These are phyloP conservation scores for Chelonia mydas DNA, from an alignment of 2,797 vertebrate species.

Conservation along the genomic window DNA sequence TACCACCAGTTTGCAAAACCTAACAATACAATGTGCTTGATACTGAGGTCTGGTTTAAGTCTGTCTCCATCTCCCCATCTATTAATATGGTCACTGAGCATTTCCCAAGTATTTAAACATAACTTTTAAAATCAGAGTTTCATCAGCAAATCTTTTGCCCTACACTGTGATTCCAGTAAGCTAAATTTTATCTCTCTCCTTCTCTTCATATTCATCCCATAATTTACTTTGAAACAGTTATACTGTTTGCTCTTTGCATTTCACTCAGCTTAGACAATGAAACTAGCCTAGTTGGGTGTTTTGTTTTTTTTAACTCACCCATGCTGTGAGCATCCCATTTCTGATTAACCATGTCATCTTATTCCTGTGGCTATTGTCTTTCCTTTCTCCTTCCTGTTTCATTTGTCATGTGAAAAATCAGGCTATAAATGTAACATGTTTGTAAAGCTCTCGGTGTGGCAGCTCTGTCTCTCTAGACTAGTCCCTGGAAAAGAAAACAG, in stretches of 20 bases:
- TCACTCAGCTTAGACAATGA: not conserved
- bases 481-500: not conserved
- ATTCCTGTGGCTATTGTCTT: not conserved
- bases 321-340: conserved; percentile 60
- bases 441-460: conserved; percentile 3
- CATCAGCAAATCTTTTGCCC: not conserved
- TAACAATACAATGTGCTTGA: not conserved
- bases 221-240: not conserved
- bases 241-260: not conserved
- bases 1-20: not conserved
- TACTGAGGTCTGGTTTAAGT: not conserved
- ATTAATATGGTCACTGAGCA: not conserved
- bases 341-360: conserved; percentile 60
- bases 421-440: conserved; percentile 12
- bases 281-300: not conserved
- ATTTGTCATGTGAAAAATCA: conserved; percentile 42
- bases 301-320: conserved; percentile 34
- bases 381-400: conserved; percentile 47
- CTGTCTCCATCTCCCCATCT: not conserved
- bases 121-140: not conserved
- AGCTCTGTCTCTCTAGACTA: not conserved
- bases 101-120: not conserved
- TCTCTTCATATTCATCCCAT: not conserved
- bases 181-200: not conserved
- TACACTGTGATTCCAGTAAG: not conserved